phyloP scores from a whole-genome alignment of 2,113 vertebrate species.

The Gnathonemus longibarbis region DNA sequence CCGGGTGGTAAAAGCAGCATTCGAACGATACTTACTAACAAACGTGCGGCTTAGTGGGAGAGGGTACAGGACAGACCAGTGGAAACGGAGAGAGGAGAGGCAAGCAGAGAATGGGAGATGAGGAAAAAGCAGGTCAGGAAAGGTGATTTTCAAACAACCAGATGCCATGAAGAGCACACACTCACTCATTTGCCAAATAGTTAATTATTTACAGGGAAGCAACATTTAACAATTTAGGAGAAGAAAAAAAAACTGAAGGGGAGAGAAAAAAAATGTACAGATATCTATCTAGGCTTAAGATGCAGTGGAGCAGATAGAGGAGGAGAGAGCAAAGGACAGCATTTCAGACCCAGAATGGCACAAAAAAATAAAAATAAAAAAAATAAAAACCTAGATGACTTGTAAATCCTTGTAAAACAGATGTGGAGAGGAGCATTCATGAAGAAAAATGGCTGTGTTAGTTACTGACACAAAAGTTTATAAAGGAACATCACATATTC shows the following conservation, averaged over 20 bases:
- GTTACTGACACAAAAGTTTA: not conserved
- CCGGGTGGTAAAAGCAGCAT: conserved; percentile 42
- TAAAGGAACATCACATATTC: not conserved
- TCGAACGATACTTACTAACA: conserved; percentile 55
- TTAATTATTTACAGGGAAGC: not conserved
- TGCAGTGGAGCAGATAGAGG: not conserved
- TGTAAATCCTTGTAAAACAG: not conserved
- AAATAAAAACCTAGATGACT: not conserved
- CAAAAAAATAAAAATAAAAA: too few species aligned
- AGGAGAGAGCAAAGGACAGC: not conserved
- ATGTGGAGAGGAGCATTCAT: not conserved
- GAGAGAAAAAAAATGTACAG: not conserved
- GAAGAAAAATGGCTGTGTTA: not conserved
- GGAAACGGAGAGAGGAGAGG: conserved; percentile 9
- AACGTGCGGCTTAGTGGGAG: conserved; percentile 30
- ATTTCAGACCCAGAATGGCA: not conserved
- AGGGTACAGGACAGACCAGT: not conserved
- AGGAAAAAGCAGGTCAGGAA: not conserved
- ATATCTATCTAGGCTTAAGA: not conserved
- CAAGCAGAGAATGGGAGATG: conserved; percentile 26
- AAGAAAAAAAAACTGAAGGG: not conserved
- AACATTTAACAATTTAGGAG: not conserved
- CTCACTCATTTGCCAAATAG: not conserved
- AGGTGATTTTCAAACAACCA: not conserved
- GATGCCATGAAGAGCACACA: not conserved